Base-by-base conservation (phyloP, 2,888 invertebrate species). In the Diabrotica balteata region DNA sequence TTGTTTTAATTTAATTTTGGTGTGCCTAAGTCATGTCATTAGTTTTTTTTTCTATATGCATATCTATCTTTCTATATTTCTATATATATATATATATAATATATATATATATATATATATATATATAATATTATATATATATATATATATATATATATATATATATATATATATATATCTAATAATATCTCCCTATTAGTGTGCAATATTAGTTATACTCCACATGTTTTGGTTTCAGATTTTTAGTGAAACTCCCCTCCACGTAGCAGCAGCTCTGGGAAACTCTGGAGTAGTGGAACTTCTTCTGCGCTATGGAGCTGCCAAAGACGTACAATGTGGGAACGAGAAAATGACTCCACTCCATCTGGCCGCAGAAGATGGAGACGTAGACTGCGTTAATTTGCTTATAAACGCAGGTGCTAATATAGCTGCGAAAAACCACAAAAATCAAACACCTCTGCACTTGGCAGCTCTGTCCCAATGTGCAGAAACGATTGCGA, bases 351-450 rank as follows among this genome's bases (percentile, higher is more conserved):
- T 92, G 61, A 95, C 96, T 0, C 93, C 96, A 2, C 83, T 97
- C 44, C 96, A 96, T 84, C 85, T 96, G 75, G 94, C 96, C 7
- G 93, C 95, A 0, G 94, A 95, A 79, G 95, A 95, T 76, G 94
- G 95, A 7, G 93, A 92, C 78, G 89, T 89, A 0, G 91, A 93
- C 73, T 94, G 95, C 74, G 91, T 91, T 0, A 86, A 87, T 61
- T 81, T 94, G 22, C 84, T 95, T 2, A 81, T 95, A 4, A 90
- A 93, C 22, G 88, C 91, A 58, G 91, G 92, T 1, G 94, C 96
- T 1, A 87, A 90, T 59, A 89, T 92, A n/a, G 90, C 93, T 78
- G 90, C 91, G 61, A 87, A 88, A 11, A 94, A 94, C 83, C 87
- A 88, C 61, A 89, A 91, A 79, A 89, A 90, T 66, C 94, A 95